These are phyloP conservation scores for Blennius ocellaris DNA, from an alignment of 2,113 vertebrate species.

Conservation along the genomic window DNA sequence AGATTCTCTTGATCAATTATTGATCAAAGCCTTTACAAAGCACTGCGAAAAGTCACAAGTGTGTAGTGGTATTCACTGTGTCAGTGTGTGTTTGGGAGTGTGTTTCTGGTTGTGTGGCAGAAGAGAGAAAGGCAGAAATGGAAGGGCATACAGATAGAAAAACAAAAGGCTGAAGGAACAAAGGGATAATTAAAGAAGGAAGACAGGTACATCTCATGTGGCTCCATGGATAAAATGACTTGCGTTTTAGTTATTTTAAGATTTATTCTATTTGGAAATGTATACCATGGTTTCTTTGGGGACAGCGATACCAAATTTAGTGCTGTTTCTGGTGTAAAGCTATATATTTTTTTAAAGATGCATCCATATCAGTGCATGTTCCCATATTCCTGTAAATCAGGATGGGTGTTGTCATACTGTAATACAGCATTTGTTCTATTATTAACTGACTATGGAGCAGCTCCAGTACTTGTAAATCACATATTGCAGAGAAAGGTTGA, in stretches of 20 bases:
- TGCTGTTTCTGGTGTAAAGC: background rate
- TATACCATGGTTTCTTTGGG: constrained; percentile 9
- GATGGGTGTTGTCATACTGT: constrained; percentile 23
- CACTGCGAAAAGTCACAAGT: constrained; percentile 42
- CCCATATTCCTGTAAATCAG: constrained; percentile 37
- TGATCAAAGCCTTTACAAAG: constrained; percentile 78
- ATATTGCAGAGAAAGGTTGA: constrained; percentile 10
- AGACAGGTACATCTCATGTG: background rate
- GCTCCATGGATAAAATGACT: constrained; percentile 6
- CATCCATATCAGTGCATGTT: constrained; percentile 21
- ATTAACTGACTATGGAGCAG: constrained; percentile 40
- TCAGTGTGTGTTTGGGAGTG: constrained; percentile 10
- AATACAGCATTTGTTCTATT: constrained; percentile 30
- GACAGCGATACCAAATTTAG: constrained; percentile 1
- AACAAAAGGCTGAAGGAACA: constrained; percentile 1
- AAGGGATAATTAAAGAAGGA: constrained; percentile 1
- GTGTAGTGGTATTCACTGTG: constrained; percentile 38
- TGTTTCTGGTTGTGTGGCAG: constrained; percentile 16
- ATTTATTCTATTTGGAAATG: background rate
- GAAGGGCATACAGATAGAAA: constrained; percentile 3
- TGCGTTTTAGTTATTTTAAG: constrained; percentile 1
- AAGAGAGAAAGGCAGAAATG: constrained; percentile 9
- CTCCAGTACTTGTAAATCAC: constrained; percentile 43
- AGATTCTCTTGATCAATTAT: constrained; percentile 75
- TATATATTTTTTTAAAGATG: background rate